Evolutionary conservation across 2,888 invertebrate species (phyloP).

Genomic region (Tenodera sinensis): DNA sequence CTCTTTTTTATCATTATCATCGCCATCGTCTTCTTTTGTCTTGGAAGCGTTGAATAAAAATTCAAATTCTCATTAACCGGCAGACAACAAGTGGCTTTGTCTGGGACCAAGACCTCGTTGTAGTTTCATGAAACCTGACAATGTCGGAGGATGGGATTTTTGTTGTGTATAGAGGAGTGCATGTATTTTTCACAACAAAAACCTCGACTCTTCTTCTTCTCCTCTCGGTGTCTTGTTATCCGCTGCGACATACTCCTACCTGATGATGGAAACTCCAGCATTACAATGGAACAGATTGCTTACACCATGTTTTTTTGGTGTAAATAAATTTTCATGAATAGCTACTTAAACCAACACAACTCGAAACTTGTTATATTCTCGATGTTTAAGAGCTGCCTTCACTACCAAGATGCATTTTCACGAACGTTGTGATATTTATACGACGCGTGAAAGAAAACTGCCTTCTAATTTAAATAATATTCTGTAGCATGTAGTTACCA

Average conservation of each 20-base stretch:
- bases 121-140: background rate
- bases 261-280: background rate
- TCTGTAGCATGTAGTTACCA: too few relatives aligned
- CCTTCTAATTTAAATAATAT: too few relatives aligned
- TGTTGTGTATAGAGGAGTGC: background rate
- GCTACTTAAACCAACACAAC: background rate
- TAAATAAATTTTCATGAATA: background rate
- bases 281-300: background rate
- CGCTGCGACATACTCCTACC: background rate
- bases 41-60: constrained; percentile 4
- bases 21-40: constrained; percentile 2
- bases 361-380: background rate
- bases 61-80: constrained; percentile 10
- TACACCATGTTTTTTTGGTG: background rate
- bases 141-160: background rate
- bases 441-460: too few relatives aligned
- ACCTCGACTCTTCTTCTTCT: background rate
- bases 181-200: background rate
- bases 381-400: background rate
- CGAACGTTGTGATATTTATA: background rate
- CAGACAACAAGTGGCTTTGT: constrained; percentile 9
- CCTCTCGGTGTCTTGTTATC: background rate
- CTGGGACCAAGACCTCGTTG: background rate
- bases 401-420: background rate
- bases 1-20: background rate